Evolutionary conservation across 2,888 invertebrate genomes (phyloP), one percentile per base, ranked within the genome.

Genomic region (Matsumyia berberina): DNA sequence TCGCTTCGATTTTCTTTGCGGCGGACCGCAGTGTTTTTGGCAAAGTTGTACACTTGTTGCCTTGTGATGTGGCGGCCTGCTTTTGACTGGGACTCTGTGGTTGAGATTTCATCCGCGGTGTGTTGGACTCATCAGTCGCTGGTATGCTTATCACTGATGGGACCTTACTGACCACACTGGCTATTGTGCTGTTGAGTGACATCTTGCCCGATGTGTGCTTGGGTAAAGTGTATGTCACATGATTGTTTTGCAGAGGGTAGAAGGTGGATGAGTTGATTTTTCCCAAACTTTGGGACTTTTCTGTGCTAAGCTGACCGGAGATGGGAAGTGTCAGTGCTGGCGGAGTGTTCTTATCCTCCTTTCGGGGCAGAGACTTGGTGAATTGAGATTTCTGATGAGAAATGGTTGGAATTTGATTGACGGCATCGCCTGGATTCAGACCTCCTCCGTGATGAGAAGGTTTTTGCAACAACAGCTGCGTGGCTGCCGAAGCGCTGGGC

Each of bases 81-180:
- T 76, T 85, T 31, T 85, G 85, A 60, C 58, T 85, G 5, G 85
- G 85, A 42, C 85, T 85, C 15, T 85, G 85, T 0, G 85, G 85
- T 44, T 85, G 85, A n/a, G 85, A 85, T 60, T 85, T 85, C 85
- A 85, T 80, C 6, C 85, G 85, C 42, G 80, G 80, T 11, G 70
- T 39, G 33, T 76, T 80, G 4, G 66, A 39, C 55, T 86, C 87
- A 55, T 87, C 88, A 70, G 88, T 86, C 5, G 89, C 88, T 73
- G 91, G 92, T 82, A 92, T 91, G 79, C 90, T 92, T 66, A 92
- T 91, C 24, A 91, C 91, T 46, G 91, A 91, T 24, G 91, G 92
- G 57, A 91, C 92, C 86, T 92, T 90, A 87, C 90, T 91, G 57
- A 92, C 90, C 77, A 92, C 91, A 88, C 91, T 90, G 58, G 92